Conservation (phyloP, 2,113 vertebrate species). For the Salvelinus namaycush region DNA sequence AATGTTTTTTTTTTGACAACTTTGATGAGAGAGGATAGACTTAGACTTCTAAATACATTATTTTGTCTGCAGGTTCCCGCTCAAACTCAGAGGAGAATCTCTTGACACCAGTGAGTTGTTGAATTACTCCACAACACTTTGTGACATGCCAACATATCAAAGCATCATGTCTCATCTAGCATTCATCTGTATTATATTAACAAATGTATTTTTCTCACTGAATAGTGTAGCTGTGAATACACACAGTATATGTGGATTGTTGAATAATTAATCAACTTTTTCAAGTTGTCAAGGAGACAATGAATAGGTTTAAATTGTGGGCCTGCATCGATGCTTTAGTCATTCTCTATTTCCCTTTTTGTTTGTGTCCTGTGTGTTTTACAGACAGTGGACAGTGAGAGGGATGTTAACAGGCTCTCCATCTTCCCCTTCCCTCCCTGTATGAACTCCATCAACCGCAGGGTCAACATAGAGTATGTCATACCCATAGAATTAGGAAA, state of each 20-base stretch:
- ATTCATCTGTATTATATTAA: no score
- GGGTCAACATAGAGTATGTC: slow-evolving; percentile 74
- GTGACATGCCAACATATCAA: background rate
- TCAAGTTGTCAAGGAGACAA: no score
- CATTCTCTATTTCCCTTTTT: no score
- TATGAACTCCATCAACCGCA: slow-evolving; percentile 85
- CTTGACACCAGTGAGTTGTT: slow-evolving; percentile 56
- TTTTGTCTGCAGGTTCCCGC: slow-evolving; percentile 51
- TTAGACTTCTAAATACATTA: background rate
- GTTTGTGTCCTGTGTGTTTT: background rate
- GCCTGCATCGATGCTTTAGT: no score
- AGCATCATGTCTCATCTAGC: no score
- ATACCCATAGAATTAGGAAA: no score
- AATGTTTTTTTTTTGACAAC: background rate
- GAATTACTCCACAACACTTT: background rate
- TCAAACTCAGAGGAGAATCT: slow-evolving; percentile 76
- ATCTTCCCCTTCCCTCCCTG: slow-evolving; percentile 92
- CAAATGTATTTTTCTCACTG: no score
- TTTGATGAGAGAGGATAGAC: background rate
- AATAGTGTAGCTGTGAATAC: no score
- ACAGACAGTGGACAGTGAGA: slow-evolving; percentile 77
- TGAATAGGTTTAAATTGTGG: no score
- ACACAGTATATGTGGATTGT: no score
- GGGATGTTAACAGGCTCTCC: slow-evolving; percentile 93
- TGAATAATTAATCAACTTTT: no score